phyloP scores from a whole-genome alignment of 2,797 vertebrate species.

The Naso thynnoides region DNA sequence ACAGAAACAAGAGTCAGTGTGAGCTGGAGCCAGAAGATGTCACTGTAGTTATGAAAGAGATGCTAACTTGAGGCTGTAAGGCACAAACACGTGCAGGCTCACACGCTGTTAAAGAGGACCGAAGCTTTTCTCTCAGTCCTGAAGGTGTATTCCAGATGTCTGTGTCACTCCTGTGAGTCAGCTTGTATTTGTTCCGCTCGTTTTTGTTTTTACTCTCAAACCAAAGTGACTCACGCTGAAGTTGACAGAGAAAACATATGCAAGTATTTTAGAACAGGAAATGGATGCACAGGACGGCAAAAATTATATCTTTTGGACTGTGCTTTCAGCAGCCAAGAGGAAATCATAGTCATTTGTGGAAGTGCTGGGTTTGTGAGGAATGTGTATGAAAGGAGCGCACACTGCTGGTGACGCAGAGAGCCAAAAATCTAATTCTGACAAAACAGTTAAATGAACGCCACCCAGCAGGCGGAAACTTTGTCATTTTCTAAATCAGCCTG shows the following conservation, averaged over 20 bases:
- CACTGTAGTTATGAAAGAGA: constrained; percentile 58
- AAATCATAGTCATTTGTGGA: constrained; percentile 75
- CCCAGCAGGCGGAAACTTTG: no score
- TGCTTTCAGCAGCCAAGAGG: constrained; percentile 65
- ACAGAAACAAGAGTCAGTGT: constrained; percentile 5
- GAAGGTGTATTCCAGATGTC: constrained; percentile 74
- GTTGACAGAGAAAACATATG: constrained; percentile 67
- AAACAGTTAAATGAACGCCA: no score
- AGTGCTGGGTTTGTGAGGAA: constrained; percentile 66
- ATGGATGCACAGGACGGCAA: constrained; percentile 62
- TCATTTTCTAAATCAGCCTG: no score
- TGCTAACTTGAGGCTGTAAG: background rate
- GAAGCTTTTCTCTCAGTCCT: constrained; percentile 55
- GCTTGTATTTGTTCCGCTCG: constrained; percentile 58
- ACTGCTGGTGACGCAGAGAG: constrained; percentile 15
- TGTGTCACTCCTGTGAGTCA: constrained; percentile 85
- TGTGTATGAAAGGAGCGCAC: constrained; percentile 42
- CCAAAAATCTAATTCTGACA: constrained; percentile 43
- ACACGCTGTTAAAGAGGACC: constrained; percentile 30
- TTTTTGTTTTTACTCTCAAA: constrained; percentile 74
- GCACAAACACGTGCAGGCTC: constrained; percentile 10
- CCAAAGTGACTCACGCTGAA: constrained; percentile 71
- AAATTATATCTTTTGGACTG: constrained; percentile 64
- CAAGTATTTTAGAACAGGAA: constrained; percentile 76
- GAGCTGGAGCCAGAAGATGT: constrained; percentile 63